Percentiles rank a stretch among this genome's conserved stretches.
These are phyloP conservation scores for Peromyscus aztecus DNA, from an alignment of 2,797 vertebrate genomes.

Conservation along the genomic window DNA sequence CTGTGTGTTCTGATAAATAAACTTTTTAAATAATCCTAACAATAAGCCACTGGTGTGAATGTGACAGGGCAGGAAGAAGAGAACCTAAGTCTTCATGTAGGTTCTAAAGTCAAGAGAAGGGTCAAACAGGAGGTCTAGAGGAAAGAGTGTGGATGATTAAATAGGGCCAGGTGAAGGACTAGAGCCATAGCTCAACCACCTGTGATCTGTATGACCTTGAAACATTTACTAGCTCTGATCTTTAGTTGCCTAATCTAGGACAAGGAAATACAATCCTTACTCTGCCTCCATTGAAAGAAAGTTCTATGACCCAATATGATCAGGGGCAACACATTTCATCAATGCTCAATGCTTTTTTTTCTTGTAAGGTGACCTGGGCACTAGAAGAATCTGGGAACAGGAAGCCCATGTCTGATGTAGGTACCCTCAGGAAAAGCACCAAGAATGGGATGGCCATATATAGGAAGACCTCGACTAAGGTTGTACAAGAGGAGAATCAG, in stretches of 20 bases:
- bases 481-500: background rate
- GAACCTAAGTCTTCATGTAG: background rate
- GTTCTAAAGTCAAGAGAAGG: background rate
- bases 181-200: background rate
- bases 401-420: background rate
- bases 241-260: background rate
- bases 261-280: background rate
- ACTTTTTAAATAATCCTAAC: constrained; percentile 39
- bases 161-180: background rate
- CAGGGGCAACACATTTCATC: background rate
- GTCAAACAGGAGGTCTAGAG: background rate
- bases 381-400: background rate
- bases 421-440: background rate
- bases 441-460: background rate
- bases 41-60: background rate
- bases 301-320: background rate
- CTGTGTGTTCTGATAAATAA: background rate
- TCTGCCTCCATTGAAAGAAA: background rate
- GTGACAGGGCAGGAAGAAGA: background rate
- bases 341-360: background rate
- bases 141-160: background rate
- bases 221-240: background rate
- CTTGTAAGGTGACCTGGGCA: background rate
- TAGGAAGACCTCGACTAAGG: background rate
- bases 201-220: background rate